A percentile compares a stretch with the other conserved stretches of the same genome.
Evolutionary conservation across 2,797 vertebrate genomes (phyloP).

Genomic region (Syndactyla subalaris): DNA sequence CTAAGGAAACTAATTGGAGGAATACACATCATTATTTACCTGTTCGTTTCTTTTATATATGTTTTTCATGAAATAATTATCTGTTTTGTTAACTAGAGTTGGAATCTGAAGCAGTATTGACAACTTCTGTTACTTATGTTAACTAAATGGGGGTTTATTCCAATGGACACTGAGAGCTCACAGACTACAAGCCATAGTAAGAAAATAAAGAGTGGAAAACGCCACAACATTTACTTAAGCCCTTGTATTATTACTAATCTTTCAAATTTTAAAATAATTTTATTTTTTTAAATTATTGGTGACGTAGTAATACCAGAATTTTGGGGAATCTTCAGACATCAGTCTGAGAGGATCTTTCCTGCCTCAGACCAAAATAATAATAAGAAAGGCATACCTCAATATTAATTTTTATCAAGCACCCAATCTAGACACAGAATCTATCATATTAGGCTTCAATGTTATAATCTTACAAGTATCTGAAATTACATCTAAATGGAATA

Average conservation of each 20-base stretch:
- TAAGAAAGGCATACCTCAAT: not conserved
- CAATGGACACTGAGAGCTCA: not conserved
- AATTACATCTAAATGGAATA: constrained; percentile 36
- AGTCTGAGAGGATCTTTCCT: not conserved
- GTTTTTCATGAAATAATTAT: not conserved
- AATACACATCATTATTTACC: not conserved
- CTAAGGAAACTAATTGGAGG: not conserved
- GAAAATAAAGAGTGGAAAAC: not conserved
- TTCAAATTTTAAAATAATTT: not conserved
- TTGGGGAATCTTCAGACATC: not conserved
- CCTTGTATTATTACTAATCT: not conserved
- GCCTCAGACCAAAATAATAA: not conserved
- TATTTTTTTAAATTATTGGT: not conserved
- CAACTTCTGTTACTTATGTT: not conserved
- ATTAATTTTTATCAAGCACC: not conserved
- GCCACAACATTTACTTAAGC: not conserved
- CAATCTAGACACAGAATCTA: not conserved
- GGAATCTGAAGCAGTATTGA: not conserved
- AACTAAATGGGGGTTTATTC: not conserved
- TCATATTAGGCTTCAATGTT: not conserved
- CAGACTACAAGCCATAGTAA: not conserved
- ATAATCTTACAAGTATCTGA: constrained; percentile 13
- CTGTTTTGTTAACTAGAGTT: not conserved
- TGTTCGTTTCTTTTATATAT: not conserved
- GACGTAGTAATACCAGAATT: not conserved